Base-by-base conservation (phyloP, 2,113 vertebrate genomes). In the Hyperopisus bebe region DNA sequence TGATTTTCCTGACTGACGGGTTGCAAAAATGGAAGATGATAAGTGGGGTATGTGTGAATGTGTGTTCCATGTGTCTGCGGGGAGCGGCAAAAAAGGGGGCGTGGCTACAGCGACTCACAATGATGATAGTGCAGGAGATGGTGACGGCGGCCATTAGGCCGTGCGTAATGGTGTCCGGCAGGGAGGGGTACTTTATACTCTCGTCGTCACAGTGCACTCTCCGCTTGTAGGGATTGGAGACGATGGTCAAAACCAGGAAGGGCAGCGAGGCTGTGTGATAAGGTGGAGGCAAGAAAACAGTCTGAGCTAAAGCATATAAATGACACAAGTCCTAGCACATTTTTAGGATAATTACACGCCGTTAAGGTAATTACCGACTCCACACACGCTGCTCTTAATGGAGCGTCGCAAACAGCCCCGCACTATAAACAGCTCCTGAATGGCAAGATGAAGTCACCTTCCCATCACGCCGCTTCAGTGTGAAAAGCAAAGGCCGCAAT, bases 191-290 rank as follows among this genome's bases (percentile, higher is more conserved):
- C 95, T 95, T 97, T 96, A 99, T 98, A 94, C 97, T 98, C 92
- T 98, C 97, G 0, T 99, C 98, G 0, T 95, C 93, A 91, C 98
- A 99, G 95, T 99, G 98, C 95, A 99, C 98, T 70, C 98, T 98
- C 89, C 98, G 95, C 90, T 93, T 96, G 94, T 99, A 99, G 85
- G 95, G 95, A 89, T 93, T 93, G 90, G 99, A 97, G 93, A 97
- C 96, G 93, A 97, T 97, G 2, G 97, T 97, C 96, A 98, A 98
- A 95, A 99, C 97, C 94, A 99, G 95, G 95, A 99, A 99, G 90
- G 98, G 98, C 90, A 99, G 96, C 90, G 96, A 97, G 7, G 98
- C 98, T 99, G 92, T 98, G 91, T 1, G 53, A n/a, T 48, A 13
- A 35, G 92, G 91, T 88, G 90, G 70, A 91, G 88, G 91, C 24